phyloP scores from a whole-genome alignment of 2,113 vertebrate species.

The Menidia beryllina region DNA sequence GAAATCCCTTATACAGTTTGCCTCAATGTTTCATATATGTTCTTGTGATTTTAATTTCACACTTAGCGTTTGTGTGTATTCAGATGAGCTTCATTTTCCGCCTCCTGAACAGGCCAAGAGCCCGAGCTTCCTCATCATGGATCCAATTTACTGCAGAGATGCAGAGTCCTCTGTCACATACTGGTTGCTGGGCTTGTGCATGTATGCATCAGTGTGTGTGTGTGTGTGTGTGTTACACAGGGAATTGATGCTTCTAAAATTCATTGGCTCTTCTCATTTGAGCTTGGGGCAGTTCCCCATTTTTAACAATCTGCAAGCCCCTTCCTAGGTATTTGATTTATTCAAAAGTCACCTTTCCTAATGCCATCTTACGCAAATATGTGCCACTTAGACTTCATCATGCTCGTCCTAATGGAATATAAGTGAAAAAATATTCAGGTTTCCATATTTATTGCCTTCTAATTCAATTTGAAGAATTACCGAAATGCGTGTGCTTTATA shows the following conservation, averaged over 20 bases:
- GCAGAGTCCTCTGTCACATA: not conserved
- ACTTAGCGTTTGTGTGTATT: not conserved
- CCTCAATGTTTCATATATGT: not conserved
- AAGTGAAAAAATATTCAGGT: slow-evolving; percentile 5
- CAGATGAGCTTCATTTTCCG: slow-evolving; percentile 26
- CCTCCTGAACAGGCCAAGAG: slow-evolving; percentile 1
- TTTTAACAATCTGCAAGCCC: slow-evolving; percentile 2
- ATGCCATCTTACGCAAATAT: not conserved
- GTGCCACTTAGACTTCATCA: slow-evolving; percentile 9
- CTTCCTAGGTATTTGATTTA: slow-evolving; percentile 43
- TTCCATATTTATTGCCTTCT: not conserved
- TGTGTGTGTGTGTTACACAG: slow-evolving; percentile 2
- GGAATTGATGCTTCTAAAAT: slow-evolving; percentile 26
- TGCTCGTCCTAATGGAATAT: not conserved
- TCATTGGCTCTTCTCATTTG: not conserved
- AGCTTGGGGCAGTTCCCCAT: slow-evolving; percentile 17
- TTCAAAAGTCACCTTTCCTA: slow-evolving; percentile 22
- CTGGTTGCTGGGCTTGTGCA: not conserved
- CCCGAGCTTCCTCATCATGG: not conserved
- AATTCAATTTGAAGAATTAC: not conserved
- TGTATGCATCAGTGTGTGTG: not conserved
- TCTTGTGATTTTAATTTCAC: not conserved
- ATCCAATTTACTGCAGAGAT: slow-evolving; percentile 33
- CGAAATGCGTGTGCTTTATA: no score
- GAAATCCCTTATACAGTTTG: not conserved